A percentile compares a stretch with the other conserved stretches of the same genome.
Conservation (phyloP, 2,797 vertebrate genomes). For the Schizopygopsis malacanthus region DNA sequence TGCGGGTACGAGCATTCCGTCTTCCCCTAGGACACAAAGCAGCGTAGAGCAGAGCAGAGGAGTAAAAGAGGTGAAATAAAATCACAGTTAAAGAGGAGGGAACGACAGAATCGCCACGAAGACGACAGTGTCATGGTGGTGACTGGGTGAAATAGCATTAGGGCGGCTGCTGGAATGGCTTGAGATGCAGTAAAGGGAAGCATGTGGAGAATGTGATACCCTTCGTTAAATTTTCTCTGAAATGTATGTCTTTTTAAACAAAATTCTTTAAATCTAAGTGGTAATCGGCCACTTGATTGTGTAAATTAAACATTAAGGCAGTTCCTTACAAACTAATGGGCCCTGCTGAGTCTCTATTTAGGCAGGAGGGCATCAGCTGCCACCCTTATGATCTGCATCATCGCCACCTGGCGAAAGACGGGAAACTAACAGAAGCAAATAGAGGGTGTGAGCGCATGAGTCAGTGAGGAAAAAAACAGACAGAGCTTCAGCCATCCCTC, state of each 20-base stretch:
- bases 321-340: constrained; percentile 23
- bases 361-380: constrained; percentile 5
- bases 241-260: constrained; percentile 19
- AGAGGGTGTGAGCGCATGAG: constrained; percentile 62
- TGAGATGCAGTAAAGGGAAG: constrained; percentile 65
- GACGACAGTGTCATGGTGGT: constrained; percentile 66
- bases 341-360: not conserved
- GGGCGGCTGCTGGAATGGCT: constrained; percentile 63
- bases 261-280: constrained; percentile 17
- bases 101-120: constrained; percentile 70
- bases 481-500: constrained; percentile 76
- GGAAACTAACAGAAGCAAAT: constrained; percentile 66
- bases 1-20: constrained; percentile 97
- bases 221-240: constrained; percentile 3
- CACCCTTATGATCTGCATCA: constrained; percentile 61
- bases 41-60: constrained; percentile 86
- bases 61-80: constrained; percentile 82
- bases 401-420: constrained; percentile 63
- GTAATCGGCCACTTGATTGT: constrained; percentile 5
- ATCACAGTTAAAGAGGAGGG: constrained; percentile 78
- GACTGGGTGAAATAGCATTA: constrained; percentile 59
- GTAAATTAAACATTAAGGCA: not conserved
- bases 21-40: constrained; percentile 97
- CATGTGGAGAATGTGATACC: constrained; percentile 41
- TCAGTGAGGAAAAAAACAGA: constrained; percentile 60